Conservation (phyloP, 2,888 invertebrate genomes). For the Cantharis flavilabris region DNA sequence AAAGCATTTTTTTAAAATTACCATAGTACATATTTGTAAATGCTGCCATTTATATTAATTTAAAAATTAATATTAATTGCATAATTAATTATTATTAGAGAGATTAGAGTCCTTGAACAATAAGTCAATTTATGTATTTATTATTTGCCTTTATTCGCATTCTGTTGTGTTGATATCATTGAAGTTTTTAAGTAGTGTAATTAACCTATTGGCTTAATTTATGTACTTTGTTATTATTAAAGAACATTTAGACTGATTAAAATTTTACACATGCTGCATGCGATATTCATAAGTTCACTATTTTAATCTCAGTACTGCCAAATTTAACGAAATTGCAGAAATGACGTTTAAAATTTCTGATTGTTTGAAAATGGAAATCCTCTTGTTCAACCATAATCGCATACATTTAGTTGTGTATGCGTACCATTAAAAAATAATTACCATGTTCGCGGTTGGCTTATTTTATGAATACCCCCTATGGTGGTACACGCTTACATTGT, state of each 20-base stretch:
- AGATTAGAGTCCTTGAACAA: slow-evolving; percentile 2
- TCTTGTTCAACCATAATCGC: background rate
- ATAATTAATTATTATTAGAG: slow-evolving; percentile 6
- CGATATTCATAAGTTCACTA: background rate
- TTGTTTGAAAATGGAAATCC: background rate
- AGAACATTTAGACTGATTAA: slow-evolving; percentile 22
- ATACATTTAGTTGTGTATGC: background rate
- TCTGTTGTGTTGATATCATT: slow-evolving; percentile 21
- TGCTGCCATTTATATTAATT: background rate
- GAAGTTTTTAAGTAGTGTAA: slow-evolving; percentile 13
- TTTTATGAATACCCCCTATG: background rate
- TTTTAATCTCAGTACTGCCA: background rate
- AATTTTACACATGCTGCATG: slow-evolving; percentile 1
- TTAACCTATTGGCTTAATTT: slow-evolving; percentile 31
- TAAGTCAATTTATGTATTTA: slow-evolving; percentile 6
- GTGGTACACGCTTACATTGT: slow-evolving; percentile 1
- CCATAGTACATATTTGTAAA: background rate
- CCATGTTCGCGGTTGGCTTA: slow-evolving; percentile 4
- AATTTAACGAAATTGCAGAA: background rate
- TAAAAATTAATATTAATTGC: background rate
- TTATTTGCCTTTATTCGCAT: slow-evolving; percentile 14
- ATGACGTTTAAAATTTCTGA: background rate
- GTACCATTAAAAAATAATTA: slow-evolving; percentile 3
- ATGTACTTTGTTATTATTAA: slow-evolving; percentile 24
- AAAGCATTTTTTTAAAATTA: background rate